Evolutionary conservation across 2,113 vertebrate species (phyloP).

Genomic region (Micromys minutus): DNA sequence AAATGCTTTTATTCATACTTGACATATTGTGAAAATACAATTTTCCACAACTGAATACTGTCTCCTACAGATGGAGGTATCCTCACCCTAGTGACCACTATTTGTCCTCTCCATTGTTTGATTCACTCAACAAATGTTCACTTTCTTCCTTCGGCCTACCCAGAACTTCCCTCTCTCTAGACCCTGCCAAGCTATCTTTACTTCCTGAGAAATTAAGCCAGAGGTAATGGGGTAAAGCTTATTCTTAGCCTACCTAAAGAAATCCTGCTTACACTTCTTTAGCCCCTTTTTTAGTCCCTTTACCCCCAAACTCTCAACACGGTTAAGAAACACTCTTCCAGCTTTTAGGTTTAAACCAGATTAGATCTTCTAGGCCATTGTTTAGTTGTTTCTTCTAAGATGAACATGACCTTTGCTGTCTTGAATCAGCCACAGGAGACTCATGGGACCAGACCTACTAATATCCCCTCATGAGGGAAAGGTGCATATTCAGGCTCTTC

Average conservation of each 20-base stretch:
- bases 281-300: not conserved
- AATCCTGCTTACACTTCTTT: constrained; percentile 19
- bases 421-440: not conserved
- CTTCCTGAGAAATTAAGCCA: not conserved
- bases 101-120: constrained; percentile 4
- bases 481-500: not conserved
- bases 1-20: constrained; percentile 7
- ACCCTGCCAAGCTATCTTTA: not conserved
- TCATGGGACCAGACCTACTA: not conserved
- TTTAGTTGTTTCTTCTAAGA: not conserved
- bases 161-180: not conserved
- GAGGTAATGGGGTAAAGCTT: not conserved
- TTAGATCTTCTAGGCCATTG: not conserved
- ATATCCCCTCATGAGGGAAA: not conserved
- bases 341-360: not conserved
- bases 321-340: not conserved
- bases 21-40: not conserved
- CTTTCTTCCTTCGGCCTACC: not conserved
- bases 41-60: not conserved
- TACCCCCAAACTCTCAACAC: not conserved
- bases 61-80: not conserved
- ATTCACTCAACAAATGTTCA: not conserved
- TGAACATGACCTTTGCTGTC: not conserved
- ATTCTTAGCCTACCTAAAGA: constrained; percentile 43
- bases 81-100: not conserved